Conservation (phyloP, 1,140 invertebrate species). For the Ceratitis capitata region DNA sequence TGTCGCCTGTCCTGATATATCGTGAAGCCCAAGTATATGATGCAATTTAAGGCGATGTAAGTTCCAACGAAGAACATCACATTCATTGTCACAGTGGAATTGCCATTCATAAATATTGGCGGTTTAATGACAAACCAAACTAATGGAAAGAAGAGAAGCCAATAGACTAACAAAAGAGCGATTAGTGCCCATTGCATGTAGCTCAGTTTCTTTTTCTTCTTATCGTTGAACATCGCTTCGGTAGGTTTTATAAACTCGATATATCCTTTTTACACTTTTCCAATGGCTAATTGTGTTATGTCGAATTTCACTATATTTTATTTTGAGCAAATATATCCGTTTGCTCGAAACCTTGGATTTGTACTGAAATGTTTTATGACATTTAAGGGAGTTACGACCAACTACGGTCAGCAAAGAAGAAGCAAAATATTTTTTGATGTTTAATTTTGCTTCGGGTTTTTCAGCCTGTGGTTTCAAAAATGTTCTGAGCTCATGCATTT, state of each 20-base stretch:
- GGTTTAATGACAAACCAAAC: constrained; percentile 39
- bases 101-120: neutral
- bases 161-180: constrained; percentile 32
- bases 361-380: neutral
- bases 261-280: no score
- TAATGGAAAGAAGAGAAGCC: constrained; percentile 38
- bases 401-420: no score
- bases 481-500: neutral
- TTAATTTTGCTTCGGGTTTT: neutral
- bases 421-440: no score
- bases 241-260: no score
- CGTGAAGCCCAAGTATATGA: constrained; percentile 11
- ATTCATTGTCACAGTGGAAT: neutral
- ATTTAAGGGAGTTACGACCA: neutral
- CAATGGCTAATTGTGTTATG: no score
- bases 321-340: neutral
- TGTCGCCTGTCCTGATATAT: no score
- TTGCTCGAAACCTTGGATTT: neutral
- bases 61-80: neutral
- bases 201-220: neutral
- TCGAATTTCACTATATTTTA: neutral
- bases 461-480: neutral
- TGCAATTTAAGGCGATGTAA: neutral
- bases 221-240: no score
- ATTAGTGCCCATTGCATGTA: neutral